Conservation (phyloP, 2,113 vertebrate species). For the Nannobrachium achirus region DNA sequence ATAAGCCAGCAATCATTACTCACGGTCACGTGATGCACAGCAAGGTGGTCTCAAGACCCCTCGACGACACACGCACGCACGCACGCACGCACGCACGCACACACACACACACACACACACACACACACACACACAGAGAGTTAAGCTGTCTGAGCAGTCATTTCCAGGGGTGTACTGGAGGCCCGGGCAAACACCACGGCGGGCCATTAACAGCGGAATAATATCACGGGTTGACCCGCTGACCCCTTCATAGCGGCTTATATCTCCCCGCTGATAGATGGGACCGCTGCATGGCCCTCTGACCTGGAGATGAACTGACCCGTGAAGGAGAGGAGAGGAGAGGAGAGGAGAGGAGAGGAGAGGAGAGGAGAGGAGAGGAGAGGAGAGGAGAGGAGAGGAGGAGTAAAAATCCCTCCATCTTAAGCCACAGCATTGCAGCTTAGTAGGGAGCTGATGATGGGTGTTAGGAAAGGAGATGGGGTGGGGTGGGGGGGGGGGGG, state of each 20-base stretch:
- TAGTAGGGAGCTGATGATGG: conserved; percentile 30
- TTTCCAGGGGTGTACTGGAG: conserved; percentile 61
- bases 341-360: conserved; percentile 49
- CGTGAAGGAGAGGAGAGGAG: conserved; percentile 30
- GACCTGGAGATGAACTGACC: conserved; percentile 59
- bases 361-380: background rate
- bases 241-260: conserved; percentile 63
- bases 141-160: conserved; percentile 53
- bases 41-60: conserved; percentile 41
- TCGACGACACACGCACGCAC: conserved; percentile 7
- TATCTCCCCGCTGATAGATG: conserved; percentile 68
- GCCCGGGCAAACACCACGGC: conserved; percentile 41
- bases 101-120: conserved; percentile 6
- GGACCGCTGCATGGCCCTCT: conserved; percentile 24
- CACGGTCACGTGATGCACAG: conserved; percentile 34
- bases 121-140: conserved; percentile 16
- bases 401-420: conserved; percentile 8
- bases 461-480: conserved; percentile 30
- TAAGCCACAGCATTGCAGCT: no score
- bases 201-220: conserved; percentile 66
- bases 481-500: conserved; percentile 50
- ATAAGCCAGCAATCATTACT: conserved; percentile 15
- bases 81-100: conserved; percentile 3
- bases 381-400: background rate
- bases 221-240: conserved; percentile 70